phyloP scores from a whole-genome alignment of 2,888 invertebrate genomes.

The Atethmia centrago region DNA sequence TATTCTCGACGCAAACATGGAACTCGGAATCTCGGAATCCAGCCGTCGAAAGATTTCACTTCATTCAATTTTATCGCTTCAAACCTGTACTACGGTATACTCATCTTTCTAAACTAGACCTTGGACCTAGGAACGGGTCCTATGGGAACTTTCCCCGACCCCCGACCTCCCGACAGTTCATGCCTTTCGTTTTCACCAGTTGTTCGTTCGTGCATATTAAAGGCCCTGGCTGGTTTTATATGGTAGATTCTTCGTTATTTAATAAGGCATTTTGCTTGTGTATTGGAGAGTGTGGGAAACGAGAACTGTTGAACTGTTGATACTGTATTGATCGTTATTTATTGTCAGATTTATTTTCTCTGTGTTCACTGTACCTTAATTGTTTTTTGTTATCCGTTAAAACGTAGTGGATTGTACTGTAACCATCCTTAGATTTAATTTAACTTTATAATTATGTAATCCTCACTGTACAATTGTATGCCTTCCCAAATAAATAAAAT shows the following conservation, averaged over 20 bases:
- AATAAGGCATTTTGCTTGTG: neutral
- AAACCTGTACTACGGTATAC: slow-evolving; percentile 38
- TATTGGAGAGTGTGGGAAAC: slow-evolving; percentile 28
- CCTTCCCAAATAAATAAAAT: too few relatives aligned
- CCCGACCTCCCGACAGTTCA: slow-evolving; percentile 48
- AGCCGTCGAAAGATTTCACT: slow-evolving; percentile 50
- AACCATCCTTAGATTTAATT: too few relatives aligned
- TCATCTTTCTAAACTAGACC: slow-evolving; percentile 49
- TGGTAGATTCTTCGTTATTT: slow-evolving; percentile 14
- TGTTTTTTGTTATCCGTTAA: too few relatives aligned
- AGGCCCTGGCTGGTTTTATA: slow-evolving; percentile 33
- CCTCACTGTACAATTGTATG: too few relatives aligned
- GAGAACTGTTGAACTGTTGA: neutral
- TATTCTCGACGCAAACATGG: slow-evolving; percentile 3
- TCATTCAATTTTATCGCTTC: slow-evolving; percentile 20
- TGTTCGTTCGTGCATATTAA: slow-evolving; percentile 33
- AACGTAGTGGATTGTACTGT: too few relatives aligned
- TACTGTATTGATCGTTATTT: neutral
- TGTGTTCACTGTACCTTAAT: too few relatives aligned
- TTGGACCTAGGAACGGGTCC: slow-evolving; percentile 63
- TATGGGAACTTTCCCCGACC: slow-evolving; percentile 66
- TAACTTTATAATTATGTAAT: too few relatives aligned
- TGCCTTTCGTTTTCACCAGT: slow-evolving; percentile 68
- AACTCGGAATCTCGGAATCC: slow-evolving; percentile 22
- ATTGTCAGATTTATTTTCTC: neutral